Evolutionary conservation across 30 jellyfish, hydroid and myxozoan species (phyloP).

Genomic region (Aurelia aurita complex sp. Pacific): DNA sequence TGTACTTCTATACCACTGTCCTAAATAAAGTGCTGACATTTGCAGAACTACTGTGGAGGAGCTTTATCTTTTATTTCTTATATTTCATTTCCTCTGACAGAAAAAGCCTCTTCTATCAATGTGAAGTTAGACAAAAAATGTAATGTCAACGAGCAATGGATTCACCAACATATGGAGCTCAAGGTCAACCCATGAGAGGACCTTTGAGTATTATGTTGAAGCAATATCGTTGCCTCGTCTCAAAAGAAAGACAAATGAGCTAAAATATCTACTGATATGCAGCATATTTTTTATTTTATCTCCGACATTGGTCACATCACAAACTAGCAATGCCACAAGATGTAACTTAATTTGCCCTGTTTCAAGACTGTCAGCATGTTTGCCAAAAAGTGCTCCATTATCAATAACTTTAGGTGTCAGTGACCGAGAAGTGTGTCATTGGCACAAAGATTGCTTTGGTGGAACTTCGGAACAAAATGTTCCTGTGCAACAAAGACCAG

Average conservation of each 20-base stretch:
- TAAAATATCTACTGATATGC: not conserved
- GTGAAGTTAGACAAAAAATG: too few species aligned
- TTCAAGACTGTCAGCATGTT: constrained; percentile 48
- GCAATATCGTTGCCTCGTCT: constrained; percentile 8
- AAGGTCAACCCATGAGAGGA: not conserved
- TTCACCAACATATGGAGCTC: too few species aligned
- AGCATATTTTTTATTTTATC: not conserved
- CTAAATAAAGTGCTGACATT: too few species aligned
- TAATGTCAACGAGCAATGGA: too few species aligned
- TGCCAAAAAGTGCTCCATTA: constrained; percentile 7
- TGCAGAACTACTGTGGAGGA: too few species aligned
- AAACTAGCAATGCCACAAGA: not conserved
- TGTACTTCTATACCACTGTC: too few species aligned
- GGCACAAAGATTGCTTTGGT: constrained; percentile 45
- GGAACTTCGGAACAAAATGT: constrained; percentile 8
- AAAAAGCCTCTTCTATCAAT: too few species aligned
- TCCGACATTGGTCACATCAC: constrained; percentile 8
- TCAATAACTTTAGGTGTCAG: constrained; percentile 35
- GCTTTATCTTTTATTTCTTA: too few species aligned
- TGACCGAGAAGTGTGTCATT: constrained; percentile 44
- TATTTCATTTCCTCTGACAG: too few species aligned
- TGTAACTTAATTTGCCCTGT: constrained; percentile 32
- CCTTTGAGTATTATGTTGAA: constrained; percentile 27
- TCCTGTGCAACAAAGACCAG: constrained; percentile 62
- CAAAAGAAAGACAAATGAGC: not conserved